Evolutionary conservation across 35 echinoderm and acorn worm species (phyloP), one percentile per base, ranked within the genome.

Genomic region (Ophiothrix spiculata): DNA sequence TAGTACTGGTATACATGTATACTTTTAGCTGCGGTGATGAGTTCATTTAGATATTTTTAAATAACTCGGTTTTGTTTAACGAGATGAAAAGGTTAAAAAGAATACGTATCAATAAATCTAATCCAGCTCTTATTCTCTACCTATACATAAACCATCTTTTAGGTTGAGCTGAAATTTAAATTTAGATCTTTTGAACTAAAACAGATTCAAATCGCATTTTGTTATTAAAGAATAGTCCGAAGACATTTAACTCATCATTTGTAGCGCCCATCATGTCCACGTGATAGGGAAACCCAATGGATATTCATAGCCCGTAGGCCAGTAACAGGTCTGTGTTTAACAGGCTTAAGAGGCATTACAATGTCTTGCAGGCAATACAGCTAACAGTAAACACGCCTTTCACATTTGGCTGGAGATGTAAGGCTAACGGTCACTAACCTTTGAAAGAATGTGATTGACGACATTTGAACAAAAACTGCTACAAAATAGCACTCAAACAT

Each of bases 311-410:
- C 60, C 60, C 60, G 60, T 69, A 69, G 60, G 60, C 23, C 60
- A 69, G 8, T 25, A 49, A 6, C 25, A 69, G 60, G 23, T 25
- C 60, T 12, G 60, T 69, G 23, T 69, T 69, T 69, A 69, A 69
- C 60, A 69, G 60, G 60, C 60, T 69, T 69, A 69, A 69, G 60
- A 28, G 8, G 60, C 60, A 69, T 69, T 69, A 69, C 60, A 6
- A 28, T 69, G 29, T 69, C 60, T 69, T 69, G 60, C 60, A 69
- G 60, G 60, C 60, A 2, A 69, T 69, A 2, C 1, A 25, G 10
- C 60, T 69, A 69, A 69, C 29, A 69, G 60, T 69, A 69, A 69
- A 69, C 60, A 69, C 60, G 60, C 60, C 60, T 69, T 69, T 69
- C 60, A 69, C 29, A 69, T 69, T 69, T 69, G 10, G 60, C 60